Conservation (phyloP, 2,888 invertebrate genomes). For the Ornithoptera alexandrae region DNA sequence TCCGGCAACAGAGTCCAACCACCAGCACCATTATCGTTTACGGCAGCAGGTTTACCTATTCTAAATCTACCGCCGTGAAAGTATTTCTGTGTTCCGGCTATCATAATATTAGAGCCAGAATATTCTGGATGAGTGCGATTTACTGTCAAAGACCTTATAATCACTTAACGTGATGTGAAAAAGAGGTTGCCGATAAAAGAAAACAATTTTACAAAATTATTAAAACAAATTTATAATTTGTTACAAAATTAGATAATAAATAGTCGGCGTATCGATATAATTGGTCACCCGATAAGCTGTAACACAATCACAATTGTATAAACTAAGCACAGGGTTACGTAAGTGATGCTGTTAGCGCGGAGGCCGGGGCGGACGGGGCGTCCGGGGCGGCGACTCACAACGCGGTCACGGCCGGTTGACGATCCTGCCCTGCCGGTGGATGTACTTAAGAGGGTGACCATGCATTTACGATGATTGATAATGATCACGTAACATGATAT, state of each 20-base stretch:
- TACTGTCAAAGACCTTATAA: no score
- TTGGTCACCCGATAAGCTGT: conserved; percentile 2
- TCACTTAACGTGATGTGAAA: no score
- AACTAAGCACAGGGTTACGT: conserved; percentile 41
- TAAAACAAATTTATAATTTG: background rate
- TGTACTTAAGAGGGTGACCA: conserved; percentile 20
- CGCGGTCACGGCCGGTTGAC: conserved; percentile 62
- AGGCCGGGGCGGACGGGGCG: conserved; percentile 29
- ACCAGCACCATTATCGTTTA: no score
- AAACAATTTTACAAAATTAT: background rate
- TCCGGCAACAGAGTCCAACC: no score
- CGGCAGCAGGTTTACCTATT: no score
- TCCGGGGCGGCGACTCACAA: conserved; percentile 39
- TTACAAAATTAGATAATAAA: background rate
- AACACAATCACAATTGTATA: conserved; percentile 7
- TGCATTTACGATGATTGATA: background rate
- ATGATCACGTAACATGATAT: background rate
- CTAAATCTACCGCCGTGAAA: no score
- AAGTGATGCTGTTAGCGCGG: conserved; percentile 40
- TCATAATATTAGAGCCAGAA: no score
- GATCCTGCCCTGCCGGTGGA: conserved; percentile 31
- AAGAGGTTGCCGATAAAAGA: no score
- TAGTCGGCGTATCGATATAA: background rate
- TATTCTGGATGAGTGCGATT: no score
- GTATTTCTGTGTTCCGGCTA: no score